Percentiles rank a stretch among this genome's conserved stretches.
These are phyloP conservation scores for Eilema caniola DNA, from an alignment of 2,888 invertebrate genomes.

Conservation along the genomic window DNA sequence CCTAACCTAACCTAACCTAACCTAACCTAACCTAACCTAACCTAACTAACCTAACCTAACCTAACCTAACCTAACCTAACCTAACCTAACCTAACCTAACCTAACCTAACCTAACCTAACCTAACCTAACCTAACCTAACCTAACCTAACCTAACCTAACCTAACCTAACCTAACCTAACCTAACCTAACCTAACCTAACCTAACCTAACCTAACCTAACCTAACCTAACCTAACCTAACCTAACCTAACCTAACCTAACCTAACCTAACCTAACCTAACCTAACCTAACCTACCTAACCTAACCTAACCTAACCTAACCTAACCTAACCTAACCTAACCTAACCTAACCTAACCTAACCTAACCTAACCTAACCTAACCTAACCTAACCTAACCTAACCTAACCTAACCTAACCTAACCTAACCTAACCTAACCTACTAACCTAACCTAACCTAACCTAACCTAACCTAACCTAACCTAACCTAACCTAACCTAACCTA, in stretches of 20 bases:
- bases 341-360: constrained; percentile 30
- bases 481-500: too few relatives aligned
- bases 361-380: constrained; percentile 22
- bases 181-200: constrained; percentile 39
- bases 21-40: constrained; percentile 19
- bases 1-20: constrained; percentile 18
- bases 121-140: constrained; percentile 40
- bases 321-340: constrained; percentile 35
- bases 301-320: constrained; percentile 36
- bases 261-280: constrained; percentile 42
- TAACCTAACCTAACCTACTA: too few relatives aligned
- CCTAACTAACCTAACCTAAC: constrained; percentile 26
- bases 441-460: too few relatives aligned
- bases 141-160: constrained; percentile 28
- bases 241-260: constrained; percentile 43
- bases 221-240: constrained; percentile 40
- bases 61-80: constrained; percentile 26
- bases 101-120: constrained; percentile 34
- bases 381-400: constrained; percentile 32
- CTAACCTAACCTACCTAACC: too few relatives aligned
- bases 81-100: constrained; percentile 22
- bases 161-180: constrained; percentile 37
- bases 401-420: too few relatives aligned
- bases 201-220: constrained; percentile 37
- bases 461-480: too few relatives aligned